Conservation (phyloP, 23 tunicate species). For the Phallusia fumigata region DNA sequence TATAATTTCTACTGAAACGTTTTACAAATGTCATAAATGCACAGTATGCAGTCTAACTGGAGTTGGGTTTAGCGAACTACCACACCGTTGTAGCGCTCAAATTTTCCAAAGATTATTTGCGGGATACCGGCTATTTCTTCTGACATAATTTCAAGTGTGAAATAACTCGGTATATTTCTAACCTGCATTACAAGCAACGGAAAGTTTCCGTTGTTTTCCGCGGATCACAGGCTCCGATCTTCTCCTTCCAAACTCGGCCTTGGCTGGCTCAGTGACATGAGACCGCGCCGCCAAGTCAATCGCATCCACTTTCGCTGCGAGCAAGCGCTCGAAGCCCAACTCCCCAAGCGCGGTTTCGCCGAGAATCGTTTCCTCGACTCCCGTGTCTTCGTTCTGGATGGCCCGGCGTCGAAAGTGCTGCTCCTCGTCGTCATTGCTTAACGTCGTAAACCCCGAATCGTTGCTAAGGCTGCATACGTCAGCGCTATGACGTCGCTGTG, state of each 20-base stretch:
- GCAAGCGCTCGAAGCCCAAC: background rate
- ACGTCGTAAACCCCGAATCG: slow-evolving; percentile 52
- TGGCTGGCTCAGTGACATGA: background rate
- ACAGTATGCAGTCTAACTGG: too few species aligned
- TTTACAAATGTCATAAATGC: too few species aligned
- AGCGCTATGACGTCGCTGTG: slow-evolving; percentile 18
- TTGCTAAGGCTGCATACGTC: slow-evolving; percentile 47
- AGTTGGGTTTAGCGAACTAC: too few species aligned
- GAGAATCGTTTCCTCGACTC: background rate
- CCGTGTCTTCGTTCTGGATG: background rate
- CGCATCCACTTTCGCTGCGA: background rate
- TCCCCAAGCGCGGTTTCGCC: background rate
- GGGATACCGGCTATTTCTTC: too few species aligned
- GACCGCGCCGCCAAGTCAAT: background rate
- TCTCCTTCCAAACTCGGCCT: background rate
- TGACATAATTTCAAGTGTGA: too few species aligned
- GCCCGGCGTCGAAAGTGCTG: background rate
- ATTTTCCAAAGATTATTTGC: too few species aligned
- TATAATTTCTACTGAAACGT: too few species aligned
- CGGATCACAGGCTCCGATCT: background rate
- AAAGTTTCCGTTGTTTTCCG: too few species aligned
- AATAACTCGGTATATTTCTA: too few species aligned
- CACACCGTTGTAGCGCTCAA: too few species aligned
- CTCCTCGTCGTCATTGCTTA: slow-evolving; percentile 44
- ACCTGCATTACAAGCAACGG: too few species aligned